Evolutionary conservation across 2,888 invertebrate species (phyloP).

Genomic region (Tanytarsus gracilentus): DNA sequence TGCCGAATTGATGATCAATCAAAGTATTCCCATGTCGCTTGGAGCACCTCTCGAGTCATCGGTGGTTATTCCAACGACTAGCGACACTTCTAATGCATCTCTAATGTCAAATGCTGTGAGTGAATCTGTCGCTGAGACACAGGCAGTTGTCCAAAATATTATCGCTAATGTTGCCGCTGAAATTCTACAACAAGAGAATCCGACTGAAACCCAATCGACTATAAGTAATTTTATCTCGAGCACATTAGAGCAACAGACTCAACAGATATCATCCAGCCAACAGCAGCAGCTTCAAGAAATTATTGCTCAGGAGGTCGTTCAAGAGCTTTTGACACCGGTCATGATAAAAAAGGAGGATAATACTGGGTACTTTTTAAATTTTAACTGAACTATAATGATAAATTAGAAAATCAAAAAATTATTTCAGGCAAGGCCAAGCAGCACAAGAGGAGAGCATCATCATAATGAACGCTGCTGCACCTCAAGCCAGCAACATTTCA

Average conservation of each 20-base stretch:
- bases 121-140: slow-evolving; percentile 47
- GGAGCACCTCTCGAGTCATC: not conserved
- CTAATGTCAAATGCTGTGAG: slow-evolving; percentile 32
- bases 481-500: too few relatives aligned
- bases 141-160: slow-evolving; percentile 63
- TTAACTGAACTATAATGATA: not conserved
- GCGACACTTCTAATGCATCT: slow-evolving; percentile 30
- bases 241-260: slow-evolving; percentile 30
- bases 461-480: slow-evolving; percentile 34
- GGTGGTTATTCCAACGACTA: slow-evolving; percentile 2
- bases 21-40: not conserved
- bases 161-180: slow-evolving; percentile 65
- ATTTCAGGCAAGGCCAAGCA: not conserved
- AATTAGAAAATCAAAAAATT: not conserved
- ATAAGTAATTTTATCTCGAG: slow-evolving; percentile 50
- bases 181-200: slow-evolving; percentile 47
- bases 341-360: slow-evolving; percentile 11
- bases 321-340: not conserved
- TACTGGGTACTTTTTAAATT: slow-evolving; percentile 4
- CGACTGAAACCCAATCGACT: slow-evolving; percentile 46
- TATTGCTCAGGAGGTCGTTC: slow-evolving; percentile 2
- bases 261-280: slow-evolving; percentile 13
- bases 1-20: slow-evolving; percentile 43
- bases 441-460: slow-evolving; percentile 31
- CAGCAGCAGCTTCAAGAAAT: slow-evolving; percentile 21